Conservation (phyloP, 2,888 invertebrate species). For the Nesidiocoris tenuis region DNA sequence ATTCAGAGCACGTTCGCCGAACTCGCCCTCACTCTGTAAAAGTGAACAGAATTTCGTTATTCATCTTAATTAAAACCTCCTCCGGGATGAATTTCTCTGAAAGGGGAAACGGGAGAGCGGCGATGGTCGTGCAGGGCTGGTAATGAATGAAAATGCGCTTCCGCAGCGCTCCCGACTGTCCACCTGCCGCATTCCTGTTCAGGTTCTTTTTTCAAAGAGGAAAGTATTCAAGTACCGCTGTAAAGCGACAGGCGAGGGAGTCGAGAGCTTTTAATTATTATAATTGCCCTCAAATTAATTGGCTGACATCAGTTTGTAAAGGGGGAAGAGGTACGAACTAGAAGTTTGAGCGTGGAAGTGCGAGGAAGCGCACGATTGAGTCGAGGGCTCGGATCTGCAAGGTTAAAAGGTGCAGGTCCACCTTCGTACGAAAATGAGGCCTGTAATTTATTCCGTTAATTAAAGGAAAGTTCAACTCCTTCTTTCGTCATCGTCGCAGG, state of each 20-base stretch:
- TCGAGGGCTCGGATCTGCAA: neutral
- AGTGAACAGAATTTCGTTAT: neutral
- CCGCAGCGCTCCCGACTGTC: neutral
- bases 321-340: neutral
- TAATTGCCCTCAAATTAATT: conserved; percentile 35
- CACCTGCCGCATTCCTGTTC: neutral
- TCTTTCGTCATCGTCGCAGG: neutral
- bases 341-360: neutral
- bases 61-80: neutral
- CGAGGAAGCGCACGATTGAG: neutral
- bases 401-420: neutral
- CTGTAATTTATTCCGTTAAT: conserved; percentile 37
- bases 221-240: conserved; percentile 4
- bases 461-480: conserved; percentile 4
- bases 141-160: neutral
- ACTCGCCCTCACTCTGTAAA: neutral
- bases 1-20: neutral
- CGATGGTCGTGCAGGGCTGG: neutral
- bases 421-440: conserved; percentile 23
- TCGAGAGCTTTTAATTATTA: conserved; percentile 31
- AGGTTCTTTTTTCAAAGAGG: neutral
- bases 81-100: neutral
- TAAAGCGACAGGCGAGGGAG: neutral
- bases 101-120: neutral
- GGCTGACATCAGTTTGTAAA: conserved; percentile 25